Evolutionary conservation across 2,888 invertebrate species (phyloP), one percentile per base, ranked within the genome.

Genomic region (Seira ritae): DNA sequence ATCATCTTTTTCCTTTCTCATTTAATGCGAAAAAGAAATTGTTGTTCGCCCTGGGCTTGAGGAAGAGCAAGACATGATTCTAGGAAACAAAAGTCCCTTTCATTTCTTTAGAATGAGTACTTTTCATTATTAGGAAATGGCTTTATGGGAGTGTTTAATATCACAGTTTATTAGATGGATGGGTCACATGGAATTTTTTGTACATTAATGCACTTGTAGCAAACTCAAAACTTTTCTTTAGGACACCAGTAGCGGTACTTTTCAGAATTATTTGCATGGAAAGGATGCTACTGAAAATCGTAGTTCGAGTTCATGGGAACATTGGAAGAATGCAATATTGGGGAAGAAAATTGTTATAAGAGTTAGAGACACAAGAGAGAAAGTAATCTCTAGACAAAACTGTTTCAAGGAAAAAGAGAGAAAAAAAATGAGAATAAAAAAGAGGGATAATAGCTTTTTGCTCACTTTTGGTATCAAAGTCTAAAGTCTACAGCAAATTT

Each of bases 381-480:
- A n/a, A 50, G 17, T 65, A 65, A 65, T 65, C 19, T 6, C 4
- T 15, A 1, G n/a, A 65, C 6, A 65, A 12, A 50, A 72, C 93
- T 92, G 89, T 69, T 79, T 69, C 71, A 80, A 71, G 62, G 3
- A 60, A 17, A 70, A 37, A 46, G 70, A 19, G 23, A 68, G 46
- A n/a, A n/a, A 50, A 50, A 50, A 31, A 31, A 31, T 31, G 31
- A 31, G 31, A 31, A 31, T 31, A 2, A 31, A 8, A 31, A 31
- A 31, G 31, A 8, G 23, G 20, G 50, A 68, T 50, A 42, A 74
- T 74, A 42, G 55, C 68, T 69, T 69, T 70, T 62, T 42, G 67
- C 79, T 67, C 55, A 65, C 50, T 50, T 50, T 50, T 50, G 31
- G 8, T 31, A 31, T 8, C 8, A 31, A 31, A 31, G 31, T 31